phyloP scores from a whole-genome alignment of 2,113 vertebrate genomes.

The Okapia johnstoni region DNA sequence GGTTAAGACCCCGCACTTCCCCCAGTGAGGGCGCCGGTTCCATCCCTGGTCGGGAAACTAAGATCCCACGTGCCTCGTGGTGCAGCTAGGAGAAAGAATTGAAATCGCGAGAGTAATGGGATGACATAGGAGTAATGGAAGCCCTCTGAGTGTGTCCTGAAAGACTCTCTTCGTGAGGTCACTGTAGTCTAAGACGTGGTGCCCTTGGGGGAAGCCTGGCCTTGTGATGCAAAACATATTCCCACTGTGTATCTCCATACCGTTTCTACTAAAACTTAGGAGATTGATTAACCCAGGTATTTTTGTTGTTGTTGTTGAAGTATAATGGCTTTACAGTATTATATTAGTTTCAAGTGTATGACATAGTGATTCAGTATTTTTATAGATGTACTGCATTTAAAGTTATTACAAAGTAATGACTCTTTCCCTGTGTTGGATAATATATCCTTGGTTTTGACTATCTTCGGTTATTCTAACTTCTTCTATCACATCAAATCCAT shows the following conservation, averaged over 20 bases:
- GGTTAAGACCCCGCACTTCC: neutral
- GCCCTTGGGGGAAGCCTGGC: neutral
- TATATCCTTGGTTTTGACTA: neutral
- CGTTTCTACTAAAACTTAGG: fast-evolving
- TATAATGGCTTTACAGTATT: neutral
- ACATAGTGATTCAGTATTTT: neutral
- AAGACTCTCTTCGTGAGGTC: fast-evolving
- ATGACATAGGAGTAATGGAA: fast-evolving
- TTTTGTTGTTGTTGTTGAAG: neutral
- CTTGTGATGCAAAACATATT: fast-evolving
- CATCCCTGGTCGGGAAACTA: neutral
- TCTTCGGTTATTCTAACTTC: fast-evolving
- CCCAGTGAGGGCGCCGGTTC: neutral
- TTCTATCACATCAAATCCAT: no score
- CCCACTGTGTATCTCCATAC: fast-evolving
- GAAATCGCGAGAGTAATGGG: neutral
- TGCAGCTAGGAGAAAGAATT: neutral
- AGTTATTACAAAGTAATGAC: neutral
- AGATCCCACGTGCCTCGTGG: neutral
- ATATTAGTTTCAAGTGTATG: neutral
- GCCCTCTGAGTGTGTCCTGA: fast-evolving
- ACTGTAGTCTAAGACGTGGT: fast-evolving
- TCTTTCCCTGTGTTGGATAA: neutral
- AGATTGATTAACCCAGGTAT: neutral
- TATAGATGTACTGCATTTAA: neutral